Percentiles rank a stretch among this genome's conserved stretches.
These are phyloP conservation scores for Paramormyrops kingsleyae DNA, from an alignment of 2,113 vertebrate species.

Conservation along the genomic window DNA sequence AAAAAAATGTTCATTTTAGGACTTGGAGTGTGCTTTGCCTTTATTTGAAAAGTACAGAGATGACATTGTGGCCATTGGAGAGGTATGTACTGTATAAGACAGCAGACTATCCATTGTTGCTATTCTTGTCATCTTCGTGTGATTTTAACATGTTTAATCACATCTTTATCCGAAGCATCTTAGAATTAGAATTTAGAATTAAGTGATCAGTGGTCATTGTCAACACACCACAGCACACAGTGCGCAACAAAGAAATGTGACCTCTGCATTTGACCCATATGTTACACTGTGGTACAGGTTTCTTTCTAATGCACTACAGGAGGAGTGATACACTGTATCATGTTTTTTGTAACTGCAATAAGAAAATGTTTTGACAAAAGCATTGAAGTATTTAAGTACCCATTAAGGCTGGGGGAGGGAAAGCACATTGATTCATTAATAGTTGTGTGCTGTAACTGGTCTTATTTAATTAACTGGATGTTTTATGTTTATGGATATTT, in stretches of 20 bases:
- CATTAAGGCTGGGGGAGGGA: not conserved
- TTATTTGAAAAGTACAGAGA: slow-evolving; percentile 46
- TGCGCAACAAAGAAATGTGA: no score
- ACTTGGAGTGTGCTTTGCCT: slow-evolving; percentile 42
- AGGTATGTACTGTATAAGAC: slow-evolving; percentile 34
- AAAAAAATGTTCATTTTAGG: slow-evolving; percentile 32
- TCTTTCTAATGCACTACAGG: not conserved
- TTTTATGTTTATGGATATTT: not conserved
- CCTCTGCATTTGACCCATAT: no score
- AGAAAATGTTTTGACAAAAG: not conserved
- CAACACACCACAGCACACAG: no score
- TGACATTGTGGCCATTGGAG: slow-evolving; percentile 40
- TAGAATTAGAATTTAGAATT: no score
- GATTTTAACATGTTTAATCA: not conserved
- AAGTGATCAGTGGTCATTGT: no score
- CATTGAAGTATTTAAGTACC: not conserved
- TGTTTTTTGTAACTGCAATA: not conserved
- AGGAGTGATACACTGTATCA: not conserved
- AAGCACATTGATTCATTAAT: not conserved
- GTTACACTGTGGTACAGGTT: not conserved
- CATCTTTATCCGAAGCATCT: not conserved
- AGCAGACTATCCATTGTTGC: not conserved
- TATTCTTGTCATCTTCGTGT: not conserved
- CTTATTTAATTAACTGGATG: not conserved
- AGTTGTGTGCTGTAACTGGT: not conserved